Evolutionary conservation across 1,140 invertebrate species (phyloP), one percentile per base, ranked within the genome.

Genomic region (Pantala flavescens): DNA sequence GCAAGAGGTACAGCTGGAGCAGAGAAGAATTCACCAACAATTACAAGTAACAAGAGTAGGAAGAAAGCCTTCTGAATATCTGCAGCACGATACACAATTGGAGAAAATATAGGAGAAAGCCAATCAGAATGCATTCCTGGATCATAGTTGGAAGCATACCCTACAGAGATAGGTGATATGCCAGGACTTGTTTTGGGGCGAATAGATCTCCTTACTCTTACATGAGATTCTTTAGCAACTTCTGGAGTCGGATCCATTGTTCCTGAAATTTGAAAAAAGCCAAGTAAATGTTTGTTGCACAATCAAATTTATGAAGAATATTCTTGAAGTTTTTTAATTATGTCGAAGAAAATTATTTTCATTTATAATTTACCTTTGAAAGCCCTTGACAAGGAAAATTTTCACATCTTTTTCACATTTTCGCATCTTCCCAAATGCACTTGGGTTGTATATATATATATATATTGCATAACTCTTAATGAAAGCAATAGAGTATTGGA

Each of bases 51-150:
- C 12, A 99, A 83, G 10, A 98, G 84, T 16, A 99, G 86, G 82
- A 99, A 97, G 86, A 99, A 99, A 0, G 95, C 94, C 84, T 97
- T 96, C 82, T 97, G 91, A 3, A 99, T 96, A 80, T 97, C 96
- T 81, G 86, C 83, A 42, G 86, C 84, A 77, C 83, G 84, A 81
- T 98, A 99, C 11, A 98, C 96, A 75, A 98, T 94, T 24, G 91
- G 94, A 73, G 94, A 97, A 82, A 97, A 97, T 28, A 93, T 87
- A 0, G 97, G 97, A 70, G 93, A 93, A 0, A 99, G 92, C 88
- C 90, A 96, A 78, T 88, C 89, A 42, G 84, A 86, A 80, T 93
- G 90, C 49, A 88, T 84, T 63, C 87, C 85, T n/a, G 88, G 84
- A 77, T 96, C 87, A 82, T 95, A 95, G 84, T 98, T 97, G 36